Percentiles rank a stretch among this genome's conserved stretches.
These are phyloP conservation scores for Esox lucius DNA, from an alignment of 2,797 vertebrate species.

Conservation along the genomic window DNA sequence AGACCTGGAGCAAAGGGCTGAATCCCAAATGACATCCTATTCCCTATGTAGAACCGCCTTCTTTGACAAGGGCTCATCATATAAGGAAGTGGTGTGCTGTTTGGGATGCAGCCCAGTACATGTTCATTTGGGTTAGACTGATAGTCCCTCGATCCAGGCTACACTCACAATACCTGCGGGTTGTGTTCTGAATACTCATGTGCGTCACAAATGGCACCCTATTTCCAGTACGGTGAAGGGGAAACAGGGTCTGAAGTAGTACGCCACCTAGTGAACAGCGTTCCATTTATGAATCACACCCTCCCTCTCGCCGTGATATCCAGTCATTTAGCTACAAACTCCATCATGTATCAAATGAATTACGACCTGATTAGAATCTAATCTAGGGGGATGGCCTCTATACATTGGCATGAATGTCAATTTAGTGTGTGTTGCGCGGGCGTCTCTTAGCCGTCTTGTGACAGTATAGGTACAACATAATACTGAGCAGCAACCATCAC, in stretches of 20 bases:
- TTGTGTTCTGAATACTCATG: background rate
- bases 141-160: background rate
- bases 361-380: constrained; percentile 4
- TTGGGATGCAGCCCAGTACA: background rate
- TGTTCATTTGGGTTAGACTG: background rate
- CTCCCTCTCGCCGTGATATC: background rate
- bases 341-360: background rate
- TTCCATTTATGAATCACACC: background rate
- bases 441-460: background rate
- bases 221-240: background rate
- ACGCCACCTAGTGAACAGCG: background rate
- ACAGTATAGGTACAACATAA: background rate
- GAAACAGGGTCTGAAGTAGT: background rate
- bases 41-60: background rate
- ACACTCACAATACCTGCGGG: background rate
- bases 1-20: background rate
- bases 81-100: background rate
- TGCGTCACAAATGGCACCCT: background rate
- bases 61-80: background rate
- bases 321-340: background rate
- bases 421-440: background rate
- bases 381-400: constrained; percentile 7
- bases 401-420: background rate
- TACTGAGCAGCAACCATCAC: too few species aligned
- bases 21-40: background rate